Evolutionary conservation across 1,140 invertebrate genomes (phyloP).

Genomic region (Bombus confusus): DNA sequence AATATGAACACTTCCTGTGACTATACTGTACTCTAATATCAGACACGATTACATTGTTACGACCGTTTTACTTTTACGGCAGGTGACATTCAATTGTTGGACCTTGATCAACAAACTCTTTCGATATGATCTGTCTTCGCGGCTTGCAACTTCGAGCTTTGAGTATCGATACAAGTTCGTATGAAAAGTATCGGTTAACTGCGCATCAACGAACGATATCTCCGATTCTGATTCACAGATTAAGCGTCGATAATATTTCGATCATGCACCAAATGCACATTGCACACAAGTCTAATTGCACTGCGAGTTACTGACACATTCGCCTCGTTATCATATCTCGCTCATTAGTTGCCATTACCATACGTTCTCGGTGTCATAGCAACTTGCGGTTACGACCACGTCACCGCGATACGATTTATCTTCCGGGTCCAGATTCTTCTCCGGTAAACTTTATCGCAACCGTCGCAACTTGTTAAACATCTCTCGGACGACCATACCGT

Average conservation of each 20-base stretch:
- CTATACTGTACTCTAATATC: not conserved
- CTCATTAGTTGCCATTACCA: conserved; percentile 53
- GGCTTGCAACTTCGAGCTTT: too few relatives aligned
- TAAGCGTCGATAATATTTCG: not conserved
- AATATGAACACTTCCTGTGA: not conserved
- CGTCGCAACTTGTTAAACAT: not conserved
- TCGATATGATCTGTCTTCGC: conserved; percentile 42
- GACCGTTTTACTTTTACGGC: not conserved
- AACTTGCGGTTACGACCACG: conserved; percentile 48
- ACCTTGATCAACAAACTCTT: conserved; percentile 21
- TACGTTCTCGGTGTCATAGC: conserved; percentile 41
- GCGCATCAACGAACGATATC: not conserved
- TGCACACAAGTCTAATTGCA: not conserved
- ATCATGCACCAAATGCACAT: not conserved
- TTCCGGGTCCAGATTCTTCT: conserved; percentile 30
- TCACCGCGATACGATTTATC: conserved; percentile 60
- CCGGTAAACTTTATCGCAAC: conserved; percentile 19
- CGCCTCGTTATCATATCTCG: conserved; percentile 54
- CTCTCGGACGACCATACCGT: not conserved
- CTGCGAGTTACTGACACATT: conserved; percentile 28
- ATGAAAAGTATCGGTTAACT: too few relatives aligned
- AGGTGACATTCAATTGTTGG: conserved; percentile 10
- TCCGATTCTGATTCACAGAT: not conserved
- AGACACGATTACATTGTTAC: not conserved
- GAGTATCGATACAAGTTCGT: not conserved